Base-by-base conservation (phyloP, 1,140 invertebrate genomes). In the Tetramorium parvispinum region DNA sequence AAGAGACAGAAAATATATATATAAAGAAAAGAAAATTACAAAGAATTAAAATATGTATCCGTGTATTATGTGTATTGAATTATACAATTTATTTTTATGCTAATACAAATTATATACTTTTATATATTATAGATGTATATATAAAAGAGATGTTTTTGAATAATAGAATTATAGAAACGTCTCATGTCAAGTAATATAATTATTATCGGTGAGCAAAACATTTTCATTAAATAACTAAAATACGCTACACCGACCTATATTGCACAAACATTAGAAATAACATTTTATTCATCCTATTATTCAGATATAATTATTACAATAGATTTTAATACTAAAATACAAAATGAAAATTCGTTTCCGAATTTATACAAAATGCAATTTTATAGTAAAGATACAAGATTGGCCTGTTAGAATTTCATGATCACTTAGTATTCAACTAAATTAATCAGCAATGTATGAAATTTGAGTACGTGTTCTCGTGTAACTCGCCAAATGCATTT, bases 401-500 rank as follows among this genome's bases (percentile, higher is more conserved):
- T 55, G 5, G 13, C 1, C n/a, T 37, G 24, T 3, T 2, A 18
- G 4, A 16, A 63, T 32, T 63, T 63, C 49, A 43, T 2, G 37
- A 49, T 49, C 40, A 27, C 21, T 8, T 40, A 76, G n/a, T 18
- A 24, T 3, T 37, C 21, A 32, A 18, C 2, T 55, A 70, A 55
- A 81, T 55, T 70, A 55, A 70, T 81, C n/a, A 18, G 16, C 40
- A 13, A 53, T 21, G 63, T 21, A 21, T 43, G 2, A 21, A 49
- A 68, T 18, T 49, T 37, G n/a, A 40, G 3, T 37, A 21, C 2
- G 24, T 18, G 24, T 46, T 21, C 63, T 57, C 85, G 76, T 65
- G 57, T 88, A 78, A 88, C 55, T 77, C 57, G 77, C 32, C 46
- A 78, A 83, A 87, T 21, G 37, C 18, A 24, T 87, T 87, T 81